Base-by-base conservation (phyloP, 2,888 invertebrate species). In the Villa cingulata region DNA sequence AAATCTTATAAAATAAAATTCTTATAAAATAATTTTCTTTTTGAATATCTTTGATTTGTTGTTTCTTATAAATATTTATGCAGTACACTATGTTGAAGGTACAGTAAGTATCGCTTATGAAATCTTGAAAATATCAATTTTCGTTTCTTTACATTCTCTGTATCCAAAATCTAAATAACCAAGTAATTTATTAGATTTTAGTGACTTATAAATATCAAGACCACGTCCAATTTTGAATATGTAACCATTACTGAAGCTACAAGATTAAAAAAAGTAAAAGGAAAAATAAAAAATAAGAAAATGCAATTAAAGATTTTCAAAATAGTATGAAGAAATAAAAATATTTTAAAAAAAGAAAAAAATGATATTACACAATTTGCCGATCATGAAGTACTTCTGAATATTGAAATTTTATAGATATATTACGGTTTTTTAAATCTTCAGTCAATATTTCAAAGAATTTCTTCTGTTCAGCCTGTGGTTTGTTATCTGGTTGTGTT, bases 201-300 rank as follows among this genome's bases (percentile, higher is more conserved):
- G 77, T 0, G 83, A 74, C 68, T 88, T 90, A 64, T 83, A 94
- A 60, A 85, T 86, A 63, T 94, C 90, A 49, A 94, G 66, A 0
- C 94, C 92, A 59, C 94, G 73, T 6, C 94, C 94, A 54, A 92
- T 89, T 75, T 94, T 91, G 45, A 94, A 81, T 23, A 90, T 80
- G 85, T 89, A 94, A 0, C 92, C 94, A 55, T 84, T 89, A 70
- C 85, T 84, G 53, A 94, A 72, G 50, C 91, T 91, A 70, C 37
- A 78, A 55, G 3, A 23, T 12, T 2, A 14, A 32, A 32, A 32
- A 7, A 32, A 3, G 32, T 3, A 76, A 37, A 54, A 46, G 1
- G 12, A 37, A 36, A 23, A 10, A n/a, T 12, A 34, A 20, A 10
- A 17, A 1, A 23, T 16, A 16, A 6, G 10, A 6, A 18, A 9